Evolutionary conservation across 92 coral and sea anemone species (phyloP), one percentile per base, ranked within the genome.

Genomic region (Bergia puertoricense): DNA sequence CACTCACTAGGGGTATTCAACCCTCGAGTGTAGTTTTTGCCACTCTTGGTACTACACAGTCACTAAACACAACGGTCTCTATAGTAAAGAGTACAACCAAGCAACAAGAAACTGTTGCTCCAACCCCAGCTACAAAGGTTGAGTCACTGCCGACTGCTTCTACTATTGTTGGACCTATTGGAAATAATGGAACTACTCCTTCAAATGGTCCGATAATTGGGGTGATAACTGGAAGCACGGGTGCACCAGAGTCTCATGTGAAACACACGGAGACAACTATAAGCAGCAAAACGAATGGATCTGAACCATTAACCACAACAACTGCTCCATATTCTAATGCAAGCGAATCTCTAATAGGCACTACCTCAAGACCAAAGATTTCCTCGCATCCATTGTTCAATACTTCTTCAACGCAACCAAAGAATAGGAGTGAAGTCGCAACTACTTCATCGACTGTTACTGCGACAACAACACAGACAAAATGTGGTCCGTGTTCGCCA

Each of bases 401-500:
- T 41, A 56, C 77, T 48, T 38, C 91, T 46, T 37, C 91, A 37
- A 30, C 62, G 2, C 86, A 74, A 57, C 38, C 77, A 16, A 54
- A 77, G n/a, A 80, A 62, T 43, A 80, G 42, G 13, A 84, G 71
- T 42, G 46, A 15, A 7, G 42, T 46, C 39, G 74, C 76, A 23
- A 74, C 87, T 44, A 42, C 83, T 14, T 41, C 73, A 39, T 73
- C 86, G 2, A 71, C 88, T 46, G 77, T 37, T 30, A 69, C 14
- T 44, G 65, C 82, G 9, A 76, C 85, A 42, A 89, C 81, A 18
- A 84, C 72, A 23, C 75, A 22, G 8, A 85, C 48, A 39, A 74
- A 48, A 2, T 92, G 94, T 76, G 8, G 81, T 51, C 37, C 90
- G 41, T 92, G 94, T 72, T 88, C 90, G 10, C 71, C 85, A 16